Evolutionary conservation across 1,140 invertebrate species (phyloP), one percentile per base, ranked within the genome.

Genomic region (Ostrea denselamellosa): DNA sequence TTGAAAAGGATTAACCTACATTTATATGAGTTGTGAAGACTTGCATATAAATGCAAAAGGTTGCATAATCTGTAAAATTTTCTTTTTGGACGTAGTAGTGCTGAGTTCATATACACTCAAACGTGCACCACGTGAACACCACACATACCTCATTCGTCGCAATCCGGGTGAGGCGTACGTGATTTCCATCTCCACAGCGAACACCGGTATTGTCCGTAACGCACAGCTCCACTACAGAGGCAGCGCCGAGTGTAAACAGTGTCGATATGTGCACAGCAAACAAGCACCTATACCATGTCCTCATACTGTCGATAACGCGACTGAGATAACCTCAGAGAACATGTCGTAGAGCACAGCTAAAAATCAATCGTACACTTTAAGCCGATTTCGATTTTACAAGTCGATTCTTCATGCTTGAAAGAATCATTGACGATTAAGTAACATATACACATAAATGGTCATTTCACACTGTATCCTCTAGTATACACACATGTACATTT

Each of bases 361-460:
- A 77, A 77, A 77, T 77, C 68, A 77, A 77, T 77, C 28, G 9
- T 25, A 12, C 22, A 14, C 25, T 28, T 14, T 77, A 77, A 77
- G 68, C 68, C 68, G n/a, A 71, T 71, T 58, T 62, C 22, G 68
- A 71, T 71, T 77, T 25, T 28, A 77, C 34, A 77, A 77, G 68
- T 77, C 68, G 68, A 34, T 77, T 28, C n/a, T 62, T 17, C 5
- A n/a, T 62, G 56, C 17, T n/a, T 62, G 5, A 62, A 62, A 62
- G 56, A 62, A 19, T 62, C 1, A 56, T 56, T 56, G 5, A 17
- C n/a, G 14, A 62, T 19, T 19, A 62, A n/a, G n/a, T 62, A 62
- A 44, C 34, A 44, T 44, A 44, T 44, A 44, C 34, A 44, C 2
- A 44, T 44, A 44, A 2, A 44, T 44, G 34, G 34, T 44, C 34